Evolutionary conservation across 2,113 vertebrate species (phyloP).

Genomic region (Eupsittula cactorum): DNA sequence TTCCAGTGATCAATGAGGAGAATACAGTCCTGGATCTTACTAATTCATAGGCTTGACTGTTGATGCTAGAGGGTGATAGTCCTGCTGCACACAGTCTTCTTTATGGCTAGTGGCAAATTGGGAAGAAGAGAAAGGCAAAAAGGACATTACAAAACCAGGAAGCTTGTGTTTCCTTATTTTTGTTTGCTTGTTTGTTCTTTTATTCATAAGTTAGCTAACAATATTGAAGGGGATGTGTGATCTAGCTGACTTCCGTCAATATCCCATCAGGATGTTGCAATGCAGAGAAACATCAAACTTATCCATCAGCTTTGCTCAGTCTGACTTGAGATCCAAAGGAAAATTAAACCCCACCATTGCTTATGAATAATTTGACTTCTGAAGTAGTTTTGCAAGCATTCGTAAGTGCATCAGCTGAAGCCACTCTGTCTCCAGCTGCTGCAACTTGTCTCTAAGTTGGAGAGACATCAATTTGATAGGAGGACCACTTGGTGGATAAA

Average conservation of each 20-base stretch:
- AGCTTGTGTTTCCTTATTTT: neutral
- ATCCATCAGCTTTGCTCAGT: neutral
- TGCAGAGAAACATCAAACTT: neutral
- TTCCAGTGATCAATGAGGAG: neutral
- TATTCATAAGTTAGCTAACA: neutral
- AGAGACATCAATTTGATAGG: too few relatives aligned
- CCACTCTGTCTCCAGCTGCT: neutral
- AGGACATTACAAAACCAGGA: neutral
- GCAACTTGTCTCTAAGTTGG: neutral
- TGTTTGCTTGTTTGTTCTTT: neutral
- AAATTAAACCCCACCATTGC: neutral
- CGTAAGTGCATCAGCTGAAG: neutral
- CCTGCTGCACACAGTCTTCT: neutral
- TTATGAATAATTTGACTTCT: neutral
- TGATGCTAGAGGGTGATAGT: neutral
- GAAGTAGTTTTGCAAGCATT: neutral
- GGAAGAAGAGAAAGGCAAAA: neutral
- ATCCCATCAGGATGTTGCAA: neutral
- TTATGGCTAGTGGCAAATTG: fast-evolving
- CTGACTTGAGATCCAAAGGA: neutral
- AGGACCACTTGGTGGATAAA: too few relatives aligned
- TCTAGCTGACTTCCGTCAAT: neutral
- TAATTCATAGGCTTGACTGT: neutral
- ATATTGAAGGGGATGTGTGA: neutral
- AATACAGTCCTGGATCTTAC: neutral